Conservation (phyloP, 2,797 vertebrate genomes). For the Setipinna tenuifilis region DNA sequence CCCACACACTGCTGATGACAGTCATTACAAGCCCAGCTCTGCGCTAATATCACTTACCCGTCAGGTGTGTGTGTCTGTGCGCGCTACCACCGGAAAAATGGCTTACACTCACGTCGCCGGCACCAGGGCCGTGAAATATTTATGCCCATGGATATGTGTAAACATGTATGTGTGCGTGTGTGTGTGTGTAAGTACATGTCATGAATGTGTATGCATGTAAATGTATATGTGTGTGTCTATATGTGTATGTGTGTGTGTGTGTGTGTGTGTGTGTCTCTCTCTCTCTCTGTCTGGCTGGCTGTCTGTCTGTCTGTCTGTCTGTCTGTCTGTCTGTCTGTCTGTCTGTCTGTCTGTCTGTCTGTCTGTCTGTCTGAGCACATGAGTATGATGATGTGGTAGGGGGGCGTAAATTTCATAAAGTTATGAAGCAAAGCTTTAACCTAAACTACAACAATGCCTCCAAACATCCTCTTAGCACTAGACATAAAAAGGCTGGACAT, state of each 20-base stretch:
- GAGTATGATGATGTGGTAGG: no score
- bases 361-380: background rate
- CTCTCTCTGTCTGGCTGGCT: no score
- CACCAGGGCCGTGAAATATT: background rate
- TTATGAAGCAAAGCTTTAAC: no score
- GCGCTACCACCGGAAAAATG: background rate
- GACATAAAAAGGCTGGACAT: no score
- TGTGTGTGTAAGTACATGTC: background rate
- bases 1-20: background rate
- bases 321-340: background rate
- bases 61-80: background rate
- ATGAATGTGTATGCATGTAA: background rate
- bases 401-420: no score
- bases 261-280: no score
- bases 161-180: background rate
- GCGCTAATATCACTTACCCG: slow-evolving; percentile 14
- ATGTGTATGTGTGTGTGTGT: no score
- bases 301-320: no score
- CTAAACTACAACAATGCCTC: no score
- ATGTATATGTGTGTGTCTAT: no score
- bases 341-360: background rate
- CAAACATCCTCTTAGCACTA: no score
- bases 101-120: background rate
- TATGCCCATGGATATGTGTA: background rate
- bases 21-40: background rate